A percentile compares a stretch with the other conserved stretches of the same genome.
Evolutionary conservation across 2,113 vertebrate species (phyloP).

Genomic region (Saccopteryx bilineata): DNA sequence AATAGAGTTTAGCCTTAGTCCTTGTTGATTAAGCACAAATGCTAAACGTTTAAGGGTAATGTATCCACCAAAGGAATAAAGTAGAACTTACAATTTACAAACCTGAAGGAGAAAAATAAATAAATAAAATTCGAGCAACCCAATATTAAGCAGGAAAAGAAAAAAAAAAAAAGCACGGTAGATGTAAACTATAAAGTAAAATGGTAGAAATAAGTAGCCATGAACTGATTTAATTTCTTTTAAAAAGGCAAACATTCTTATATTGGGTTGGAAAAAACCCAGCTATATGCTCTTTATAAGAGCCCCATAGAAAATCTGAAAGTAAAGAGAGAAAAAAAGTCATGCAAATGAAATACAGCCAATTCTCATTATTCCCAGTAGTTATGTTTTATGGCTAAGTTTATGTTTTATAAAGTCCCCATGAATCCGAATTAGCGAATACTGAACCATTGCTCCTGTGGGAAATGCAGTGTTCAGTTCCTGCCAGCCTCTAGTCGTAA

Average conservation of each 20-base stretch:
- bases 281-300: not conserved
- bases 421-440: not conserved
- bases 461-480: not conserved
- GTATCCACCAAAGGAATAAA: conserved; percentile 19
- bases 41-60: not conserved
- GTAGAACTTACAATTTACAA: not conserved
- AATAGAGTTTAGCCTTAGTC: not conserved
- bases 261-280: not conserved
- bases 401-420: not conserved
- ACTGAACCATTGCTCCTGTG: not conserved
- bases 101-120: not conserved
- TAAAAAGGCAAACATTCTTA: not conserved
- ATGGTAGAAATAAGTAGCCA: not conserved
- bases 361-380: not conserved
- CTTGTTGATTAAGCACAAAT: not conserved
- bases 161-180: not conserved
- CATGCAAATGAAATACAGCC: not conserved
- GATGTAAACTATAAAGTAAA: not conserved
- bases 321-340: not conserved
- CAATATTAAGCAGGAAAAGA: not conserved
- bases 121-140: not conserved
- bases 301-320: not conserved
- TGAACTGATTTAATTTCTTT: not conserved
- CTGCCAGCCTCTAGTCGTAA: not conserved
- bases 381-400: not conserved